Evolutionary conservation across 2,113 vertebrate genomes (phyloP), one percentile per base, ranked within the genome.

Genomic region (Pluvianellus socialis): DNA sequence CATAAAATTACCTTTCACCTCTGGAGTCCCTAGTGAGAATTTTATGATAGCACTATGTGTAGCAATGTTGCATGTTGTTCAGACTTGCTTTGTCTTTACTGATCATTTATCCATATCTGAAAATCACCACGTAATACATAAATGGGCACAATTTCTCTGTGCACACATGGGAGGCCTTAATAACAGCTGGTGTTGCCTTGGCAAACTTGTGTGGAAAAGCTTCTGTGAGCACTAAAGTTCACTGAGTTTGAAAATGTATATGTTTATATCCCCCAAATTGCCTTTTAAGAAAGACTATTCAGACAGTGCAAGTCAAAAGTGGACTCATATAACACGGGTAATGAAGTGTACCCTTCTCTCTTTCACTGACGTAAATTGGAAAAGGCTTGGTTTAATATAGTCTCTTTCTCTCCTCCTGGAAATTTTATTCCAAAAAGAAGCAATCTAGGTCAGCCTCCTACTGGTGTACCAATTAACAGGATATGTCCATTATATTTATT

Each of bases 401-500:
- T 70, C 45, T 80, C 28, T 61, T 92, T 86, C 75, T 91, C 42
- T 67, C 38, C 33, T 90, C 24, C 40, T 74, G 86, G 83, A 95
- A 92, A 93, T 90, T 79, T 95, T 93, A 88, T 86, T 81, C 74
- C 28, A 77, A 92, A 96, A 85, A 59, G 33, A 91, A 92, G 58
- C 62, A 92, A 92, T 87, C n/a, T 89, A 94, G 70, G 76, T 94
- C 92, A 96, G 49, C 21, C 84, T 92, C 85, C 90, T 90, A 80
- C 81, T 88, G 91, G 38, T 94, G 33, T 75, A 70, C 91, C 87
- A 88, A 95, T 95, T 91, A 97, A 92, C 40, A 86, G 53, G 56
- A 90, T 58, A 84, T 53, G 58, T 91, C 77, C 71, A n/a, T 96
- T 96, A 68, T 76, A 93, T 89, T 90, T 95, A 92, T 96, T 94